Evolutionary conservation across 2,113 vertebrate genomes (phyloP).

Genomic region (Stercorarius parasiticus): DNA sequence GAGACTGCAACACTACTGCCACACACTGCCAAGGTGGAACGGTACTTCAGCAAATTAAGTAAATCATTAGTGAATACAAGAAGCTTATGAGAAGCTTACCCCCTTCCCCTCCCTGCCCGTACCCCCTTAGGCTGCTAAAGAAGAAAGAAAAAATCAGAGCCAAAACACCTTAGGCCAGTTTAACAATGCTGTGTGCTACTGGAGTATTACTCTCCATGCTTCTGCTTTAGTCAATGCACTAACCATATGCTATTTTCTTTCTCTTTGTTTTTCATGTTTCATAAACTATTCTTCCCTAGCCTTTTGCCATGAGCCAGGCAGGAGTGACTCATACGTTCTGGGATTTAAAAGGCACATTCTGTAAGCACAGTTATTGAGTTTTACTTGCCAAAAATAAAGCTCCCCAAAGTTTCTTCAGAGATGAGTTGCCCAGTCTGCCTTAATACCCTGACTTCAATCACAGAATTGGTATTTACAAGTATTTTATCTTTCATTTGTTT

Average conservation of each 20-base stretch:
- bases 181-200: neutral
- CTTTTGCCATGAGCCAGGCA: neutral
- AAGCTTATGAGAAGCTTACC: neutral
- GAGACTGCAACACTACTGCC: neutral
- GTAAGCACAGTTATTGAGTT: neutral
- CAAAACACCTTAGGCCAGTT: neutral
- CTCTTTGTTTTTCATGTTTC: neutral
- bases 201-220: neutral
- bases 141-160: neutral
- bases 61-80: neutral
- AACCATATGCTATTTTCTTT: neutral
- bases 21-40: neutral
- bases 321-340: slow-evolving; percentile 30
- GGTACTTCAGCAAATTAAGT: neutral
- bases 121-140: neutral
- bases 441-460: neutral
- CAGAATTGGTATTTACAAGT: neutral
- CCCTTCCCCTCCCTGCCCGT: rapidly evolving
- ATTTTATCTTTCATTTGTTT: neutral
- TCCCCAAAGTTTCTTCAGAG: neutral
- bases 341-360: slow-evolving; percentile 25
- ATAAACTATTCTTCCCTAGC: neutral
- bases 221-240: neutral
- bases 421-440: neutral
- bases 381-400: slow-evolving; percentile 16